These are phyloP conservation scores for Pantelozetes paolii DNA, from an alignment of 2,888 invertebrate species.

Conservation along the genomic window DNA sequence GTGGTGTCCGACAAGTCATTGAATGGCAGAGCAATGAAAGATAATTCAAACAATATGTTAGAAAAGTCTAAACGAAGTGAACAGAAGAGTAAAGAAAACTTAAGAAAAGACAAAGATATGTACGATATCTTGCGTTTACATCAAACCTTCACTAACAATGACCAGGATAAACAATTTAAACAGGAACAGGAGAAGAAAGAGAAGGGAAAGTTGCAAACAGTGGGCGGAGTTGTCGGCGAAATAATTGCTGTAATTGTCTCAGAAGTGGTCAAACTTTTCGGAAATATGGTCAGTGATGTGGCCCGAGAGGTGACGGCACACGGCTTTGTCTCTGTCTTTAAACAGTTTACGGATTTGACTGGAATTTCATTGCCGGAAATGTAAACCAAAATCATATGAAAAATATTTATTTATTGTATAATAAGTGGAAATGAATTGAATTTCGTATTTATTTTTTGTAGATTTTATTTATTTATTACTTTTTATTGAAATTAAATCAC, in stretches of 20 bases:
- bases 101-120: background rate
- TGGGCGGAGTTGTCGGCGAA: slow-evolving; percentile 39
- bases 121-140: background rate
- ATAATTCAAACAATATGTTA: background rate
- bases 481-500: no score
- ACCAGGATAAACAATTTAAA: background rate
- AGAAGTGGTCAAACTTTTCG: slow-evolving; percentile 39
- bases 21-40: slow-evolving; percentile 3
- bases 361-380: slow-evolving; percentile 31
- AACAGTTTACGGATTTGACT: slow-evolving; percentile 40
- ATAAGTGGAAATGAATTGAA: no score
- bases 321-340: slow-evolving; percentile 39
- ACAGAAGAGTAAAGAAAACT: background rate
- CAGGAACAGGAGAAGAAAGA: slow-evolving; percentile 4
- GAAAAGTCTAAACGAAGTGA: slow-evolving; percentile 4
- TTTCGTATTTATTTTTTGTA: no score
- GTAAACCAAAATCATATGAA: background rate
- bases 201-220: slow-evolving; percentile 39
- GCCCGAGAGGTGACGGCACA: slow-evolving; percentile 41
- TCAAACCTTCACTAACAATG: slow-evolving; percentile 5
- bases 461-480: no score
- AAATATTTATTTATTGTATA: slow-evolving; percentile 20
- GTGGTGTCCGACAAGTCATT: background rate
- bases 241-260: slow-evolving; percentile 38
- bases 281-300: slow-evolving; percentile 40